Evolutionary conservation across 1,140 invertebrate species (phyloP), one percentile per base, ranked within the genome.

Genomic region (Drosophila kikkawai): DNA sequence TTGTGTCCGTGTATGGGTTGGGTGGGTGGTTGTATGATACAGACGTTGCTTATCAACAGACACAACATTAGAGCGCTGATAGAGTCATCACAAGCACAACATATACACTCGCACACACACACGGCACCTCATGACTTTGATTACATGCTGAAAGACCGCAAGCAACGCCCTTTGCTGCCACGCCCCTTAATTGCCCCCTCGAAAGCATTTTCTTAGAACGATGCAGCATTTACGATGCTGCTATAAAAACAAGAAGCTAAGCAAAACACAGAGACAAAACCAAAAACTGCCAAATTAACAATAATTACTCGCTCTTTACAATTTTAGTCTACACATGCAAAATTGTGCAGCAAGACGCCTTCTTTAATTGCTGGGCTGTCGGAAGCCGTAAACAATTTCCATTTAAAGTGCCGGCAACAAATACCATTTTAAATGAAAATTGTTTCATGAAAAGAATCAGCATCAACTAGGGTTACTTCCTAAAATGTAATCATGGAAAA

Each of bases 71-170:
- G 19, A 47, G 29, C 61, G 53, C 44, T 85, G 65, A 82, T 69
- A 69, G 34, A 77, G 59, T 84, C 71, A 59, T 77, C 73, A 59
- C 67, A 61, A 44, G 29, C 32, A 53, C 22, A 58, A 50, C 32
- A 15, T 4, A 67, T 2, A 39, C 37, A 11, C 39, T 11, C 42
- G n/a, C 26, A 74, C 8, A 39, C 26, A 60, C 48, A 41, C 37
- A 39, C 45, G 64, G 55, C 79, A 37, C 60, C 77, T 70, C 71
- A 84, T 84, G 81, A 84, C 66, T 76, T 60, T 83, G 68, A 83
- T 80, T 75, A 64, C 60, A 67, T 53, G 45, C 45, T 44, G 13
- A 37, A 67, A 34, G n/a, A 39, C 36, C 48, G 41, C 26, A 44
- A 59, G 57, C 60, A 75, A 59, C 45, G 57, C 26, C 50, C 66